A percentile compares a stretch with the other conserved stretches of the same genome.
Evolutionary conservation across 2,888 invertebrate species (phyloP).

Genomic region (Psylliodes chrysocephalus): DNA sequence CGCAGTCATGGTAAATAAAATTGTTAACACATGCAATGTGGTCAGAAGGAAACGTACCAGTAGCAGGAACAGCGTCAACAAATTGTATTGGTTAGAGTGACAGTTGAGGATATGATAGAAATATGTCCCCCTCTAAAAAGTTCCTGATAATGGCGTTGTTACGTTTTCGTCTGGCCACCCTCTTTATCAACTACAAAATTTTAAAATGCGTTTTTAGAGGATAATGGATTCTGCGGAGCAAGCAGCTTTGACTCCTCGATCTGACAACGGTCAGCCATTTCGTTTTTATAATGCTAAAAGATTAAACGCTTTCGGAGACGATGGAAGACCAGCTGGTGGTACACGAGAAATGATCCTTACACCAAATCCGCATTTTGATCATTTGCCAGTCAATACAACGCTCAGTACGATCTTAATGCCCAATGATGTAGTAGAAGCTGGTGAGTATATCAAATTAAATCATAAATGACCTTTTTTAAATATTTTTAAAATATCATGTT

Average conservation of each 20-base stretch:
- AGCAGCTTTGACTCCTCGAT: constrained; percentile 78
- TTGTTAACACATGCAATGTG: neutral
- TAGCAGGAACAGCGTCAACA: no score
- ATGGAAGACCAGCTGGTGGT: constrained; percentile 77
- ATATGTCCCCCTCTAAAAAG: no score
- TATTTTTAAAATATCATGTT: no score
- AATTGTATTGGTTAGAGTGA: no score
- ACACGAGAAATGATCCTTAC: constrained; percentile 78
- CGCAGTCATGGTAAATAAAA: constrained; percentile 84
- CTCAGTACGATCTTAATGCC: constrained; percentile 92
- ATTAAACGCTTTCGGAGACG: constrained; percentile 80
- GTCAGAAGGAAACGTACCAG: no score
- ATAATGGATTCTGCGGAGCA: constrained; percentile 93
- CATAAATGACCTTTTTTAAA: no score
- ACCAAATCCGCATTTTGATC: constrained; percentile 86
- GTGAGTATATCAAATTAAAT: constrained; percentile 63
- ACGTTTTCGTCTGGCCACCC: no score
- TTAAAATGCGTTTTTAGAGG: constrained; percentile 72
- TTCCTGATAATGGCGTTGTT: no score
- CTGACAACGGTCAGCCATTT: constrained; percentile 62
- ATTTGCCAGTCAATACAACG: constrained; percentile 84
- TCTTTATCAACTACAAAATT: no score
- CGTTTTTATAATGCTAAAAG: constrained; percentile 85
- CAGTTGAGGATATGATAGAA: no score
- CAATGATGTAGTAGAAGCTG: constrained; percentile 77